Percentiles rank a stretch among this genome's conserved stretches.
Conservation (phyloP, 2,797 vertebrate genomes). For the Netta rufina region DNA sequence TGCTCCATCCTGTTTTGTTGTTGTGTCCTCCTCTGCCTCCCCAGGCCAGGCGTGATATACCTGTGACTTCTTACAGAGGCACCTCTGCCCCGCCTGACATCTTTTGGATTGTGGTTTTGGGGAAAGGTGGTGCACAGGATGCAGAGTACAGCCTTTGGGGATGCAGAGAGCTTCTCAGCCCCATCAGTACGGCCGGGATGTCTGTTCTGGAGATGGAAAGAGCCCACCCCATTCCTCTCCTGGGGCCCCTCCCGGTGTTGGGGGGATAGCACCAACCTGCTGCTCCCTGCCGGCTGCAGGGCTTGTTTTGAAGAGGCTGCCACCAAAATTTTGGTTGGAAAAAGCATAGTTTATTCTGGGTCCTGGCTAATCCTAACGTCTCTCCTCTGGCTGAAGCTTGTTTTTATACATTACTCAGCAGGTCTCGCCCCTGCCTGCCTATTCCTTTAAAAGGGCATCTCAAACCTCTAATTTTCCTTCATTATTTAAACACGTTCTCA, state of each 20-base stretch:
- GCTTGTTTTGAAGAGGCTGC: slow-evolving; percentile 58
- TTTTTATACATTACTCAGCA: slow-evolving; percentile 68
- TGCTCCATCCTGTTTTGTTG: not conserved
- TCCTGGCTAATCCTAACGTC: slow-evolving; percentile 71
- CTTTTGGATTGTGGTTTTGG: not conserved
- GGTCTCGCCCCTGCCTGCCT: slow-evolving; percentile 60
- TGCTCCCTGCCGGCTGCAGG: not conserved
- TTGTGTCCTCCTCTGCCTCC: not conserved
- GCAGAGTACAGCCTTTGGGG: not conserved
- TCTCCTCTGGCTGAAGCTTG: slow-evolving; percentile 59
- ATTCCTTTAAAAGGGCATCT: slow-evolving; percentile 74
- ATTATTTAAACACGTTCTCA: slow-evolving; percentile 31
- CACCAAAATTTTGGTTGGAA: slow-evolving; percentile 48
- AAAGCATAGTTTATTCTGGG: slow-evolving; percentile 56
- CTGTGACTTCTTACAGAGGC: not conserved
- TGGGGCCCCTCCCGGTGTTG: not conserved
- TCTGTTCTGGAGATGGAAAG: not conserved
- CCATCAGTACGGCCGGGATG: not conserved
- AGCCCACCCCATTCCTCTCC: not conserved
- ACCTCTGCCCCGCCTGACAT: not conserved
- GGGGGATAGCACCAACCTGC: slow-evolving; percentile 20
- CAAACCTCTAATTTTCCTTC: slow-evolving; percentile 38
- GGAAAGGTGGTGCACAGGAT: rapidly evolving
- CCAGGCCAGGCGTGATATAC: not conserved
- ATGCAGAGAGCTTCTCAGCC: not conserved